Conservation (phyloP, 2,888 invertebrate species). For the Ichneumoninae sp. region DNA sequence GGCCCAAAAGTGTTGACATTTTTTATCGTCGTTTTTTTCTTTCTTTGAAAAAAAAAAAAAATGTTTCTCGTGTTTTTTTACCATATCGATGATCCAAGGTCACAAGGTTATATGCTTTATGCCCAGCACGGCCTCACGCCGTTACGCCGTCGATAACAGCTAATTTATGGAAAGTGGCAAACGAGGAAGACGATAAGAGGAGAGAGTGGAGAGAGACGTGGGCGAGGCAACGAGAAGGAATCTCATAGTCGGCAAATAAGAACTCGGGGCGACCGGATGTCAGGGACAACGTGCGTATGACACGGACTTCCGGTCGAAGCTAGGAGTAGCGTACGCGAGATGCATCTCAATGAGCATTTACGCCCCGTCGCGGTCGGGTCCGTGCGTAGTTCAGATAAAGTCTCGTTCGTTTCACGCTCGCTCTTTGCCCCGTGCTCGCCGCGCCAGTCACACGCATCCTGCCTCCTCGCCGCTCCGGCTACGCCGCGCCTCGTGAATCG, state of each 20-base stretch:
- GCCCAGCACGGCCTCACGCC: too few species aligned
- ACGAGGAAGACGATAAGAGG: slow-evolving; percentile 7
- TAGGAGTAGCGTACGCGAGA: slow-evolving; percentile 79
- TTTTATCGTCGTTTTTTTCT: neutral
- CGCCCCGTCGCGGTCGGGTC: slow-evolving; percentile 47
- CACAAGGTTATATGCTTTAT: neutral
- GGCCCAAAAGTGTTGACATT: too few species aligned
- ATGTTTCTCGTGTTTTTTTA: neutral
- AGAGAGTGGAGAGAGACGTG: slow-evolving; percentile 21
- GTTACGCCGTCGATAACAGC: neutral
- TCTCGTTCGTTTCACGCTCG: slow-evolving; percentile 5
- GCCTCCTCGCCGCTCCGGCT: slow-evolving; percentile 33
- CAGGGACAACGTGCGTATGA: slow-evolving; percentile 82
- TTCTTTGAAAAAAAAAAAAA: neutral
- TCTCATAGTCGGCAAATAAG: slow-evolving; percentile 69
- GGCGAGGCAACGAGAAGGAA: slow-evolving; percentile 32
- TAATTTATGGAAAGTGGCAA: neutral
- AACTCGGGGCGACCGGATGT: slow-evolving; percentile 79
- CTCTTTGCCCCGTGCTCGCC: slow-evolving; percentile 14
- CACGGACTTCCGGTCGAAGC: slow-evolving; percentile 81
- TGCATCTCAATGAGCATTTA: slow-evolving; percentile 82
- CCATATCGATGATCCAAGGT: neutral
- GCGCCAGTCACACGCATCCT: slow-evolving; percentile 65
- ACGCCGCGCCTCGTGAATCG: slow-evolving; percentile 20
- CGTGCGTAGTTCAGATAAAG: neutral